phyloP scores from a whole-genome alignment of 30 jellyfish, hydroid and myxozoan genomes.

The Aurelia sp. region DNA sequence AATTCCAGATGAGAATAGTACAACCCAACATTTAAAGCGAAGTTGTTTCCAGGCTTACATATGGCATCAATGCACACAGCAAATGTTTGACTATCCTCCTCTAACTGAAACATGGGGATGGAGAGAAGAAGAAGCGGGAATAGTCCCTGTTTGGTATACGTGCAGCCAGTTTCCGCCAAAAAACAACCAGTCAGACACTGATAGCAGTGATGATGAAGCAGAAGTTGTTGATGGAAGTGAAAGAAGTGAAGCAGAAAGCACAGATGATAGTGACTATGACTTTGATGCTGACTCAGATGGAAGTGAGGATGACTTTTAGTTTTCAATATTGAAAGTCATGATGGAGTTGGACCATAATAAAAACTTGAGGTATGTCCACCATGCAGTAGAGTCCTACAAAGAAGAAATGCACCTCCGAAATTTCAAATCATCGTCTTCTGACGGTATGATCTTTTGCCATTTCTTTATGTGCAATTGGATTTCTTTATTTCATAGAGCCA shows the following conservation, averaged over 20 bases:
- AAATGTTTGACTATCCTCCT: constrained; percentile 12
- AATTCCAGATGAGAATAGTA: no score
- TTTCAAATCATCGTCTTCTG: no score
- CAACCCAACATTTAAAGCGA: no score
- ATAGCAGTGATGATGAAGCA: no score
- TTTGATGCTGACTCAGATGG: constrained; percentile 42
- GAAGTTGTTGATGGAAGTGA: no score
- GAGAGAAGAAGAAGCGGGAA: constrained; percentile 26
- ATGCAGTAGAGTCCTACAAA: no score
- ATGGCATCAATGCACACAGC: constrained; percentile 12
- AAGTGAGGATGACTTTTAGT: constrained; percentile 33
- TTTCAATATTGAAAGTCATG: background rate
- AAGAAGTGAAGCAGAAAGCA: constrained; percentile 50
- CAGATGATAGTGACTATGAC: constrained; percentile 51
- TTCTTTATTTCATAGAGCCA: background rate
- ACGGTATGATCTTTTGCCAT: no score
- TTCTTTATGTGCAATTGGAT: background rate
- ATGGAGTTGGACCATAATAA: background rate
- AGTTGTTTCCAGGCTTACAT: constrained; percentile 4
- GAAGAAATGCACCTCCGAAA: no score
- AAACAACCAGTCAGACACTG: constrained; percentile 30
- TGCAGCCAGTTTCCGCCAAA: constrained; percentile 58
- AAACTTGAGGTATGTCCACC: constrained; percentile 8
- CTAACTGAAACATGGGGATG: constrained; percentile 52
- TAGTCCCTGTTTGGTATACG: constrained; percentile 41